Evolutionary conservation across 2,113 vertebrate species (phyloP).

Genomic region (Mixornis gularis): DNA sequence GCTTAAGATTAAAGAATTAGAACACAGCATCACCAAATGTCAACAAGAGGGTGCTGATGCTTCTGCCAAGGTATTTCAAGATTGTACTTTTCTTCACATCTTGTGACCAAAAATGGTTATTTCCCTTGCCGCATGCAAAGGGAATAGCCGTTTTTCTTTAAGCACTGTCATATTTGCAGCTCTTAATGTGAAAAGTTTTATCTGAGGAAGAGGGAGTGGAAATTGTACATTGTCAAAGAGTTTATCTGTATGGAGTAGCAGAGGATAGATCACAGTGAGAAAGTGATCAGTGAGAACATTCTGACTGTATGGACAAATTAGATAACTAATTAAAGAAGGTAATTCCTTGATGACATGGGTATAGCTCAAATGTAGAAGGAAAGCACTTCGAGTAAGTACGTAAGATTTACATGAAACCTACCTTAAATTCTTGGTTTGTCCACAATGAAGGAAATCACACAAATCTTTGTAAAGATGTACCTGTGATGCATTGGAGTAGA

Average conservation of each 20-base stretch:
- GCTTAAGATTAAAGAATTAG: slow-evolving; percentile 85
- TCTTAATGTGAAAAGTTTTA: background rate
- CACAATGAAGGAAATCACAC: background rate
- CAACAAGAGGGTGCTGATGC: slow-evolving; percentile 82
- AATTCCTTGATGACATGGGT: background rate
- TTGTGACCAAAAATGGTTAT: background rate
- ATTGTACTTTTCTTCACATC: background rate
- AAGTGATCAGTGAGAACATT: background rate
- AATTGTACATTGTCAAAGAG: background rate
- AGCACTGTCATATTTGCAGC: background rate
- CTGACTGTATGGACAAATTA: background rate
- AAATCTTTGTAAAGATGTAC: background rate
- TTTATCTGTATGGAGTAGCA: background rate
- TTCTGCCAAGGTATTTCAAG: slow-evolving; percentile 74
- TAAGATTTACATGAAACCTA: background rate
- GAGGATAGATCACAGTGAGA: background rate
- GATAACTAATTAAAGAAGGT: background rate
- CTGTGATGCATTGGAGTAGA: background rate
- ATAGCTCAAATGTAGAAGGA: background rate
- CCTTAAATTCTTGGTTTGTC: background rate
- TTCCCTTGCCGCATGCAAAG: background rate
- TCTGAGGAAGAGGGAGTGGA: background rate
- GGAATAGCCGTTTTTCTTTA: background rate
- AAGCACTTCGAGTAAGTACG: background rate
- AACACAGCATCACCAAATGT: slow-evolving; percentile 83